Conservation (phyloP, 30 jellyfish, hydroid and myxozoan species). For the Pseudorhiza aurosa region DNA sequence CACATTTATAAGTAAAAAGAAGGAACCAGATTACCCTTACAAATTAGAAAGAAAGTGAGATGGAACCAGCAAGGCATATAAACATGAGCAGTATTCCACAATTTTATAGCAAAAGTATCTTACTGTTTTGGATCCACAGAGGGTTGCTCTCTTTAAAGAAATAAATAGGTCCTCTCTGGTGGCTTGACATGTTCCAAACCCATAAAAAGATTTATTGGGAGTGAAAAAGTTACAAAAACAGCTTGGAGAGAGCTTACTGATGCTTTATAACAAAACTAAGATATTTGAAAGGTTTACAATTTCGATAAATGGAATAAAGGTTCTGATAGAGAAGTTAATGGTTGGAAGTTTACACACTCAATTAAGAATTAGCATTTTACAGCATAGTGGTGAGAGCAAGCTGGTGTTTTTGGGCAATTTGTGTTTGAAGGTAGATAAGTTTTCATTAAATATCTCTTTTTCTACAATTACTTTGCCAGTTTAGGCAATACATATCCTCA, state of each 20-base stretch:
- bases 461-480: too few species aligned
- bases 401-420: too few species aligned
- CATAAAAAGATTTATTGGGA: neutral
- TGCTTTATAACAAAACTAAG: too few species aligned
- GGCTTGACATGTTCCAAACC: neutral
- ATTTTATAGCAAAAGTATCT: neutral
- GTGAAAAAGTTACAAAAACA: neutral
- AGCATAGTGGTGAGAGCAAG: too few species aligned
- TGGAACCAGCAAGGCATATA: neutral
- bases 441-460: too few species aligned
- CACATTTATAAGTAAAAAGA: neutral
- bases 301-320: neutral
- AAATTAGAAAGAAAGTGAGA: neutral
- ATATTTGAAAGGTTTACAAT: neutral
- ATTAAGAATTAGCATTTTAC: too few species aligned
- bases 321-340: neutral
- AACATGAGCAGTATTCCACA: neutral
- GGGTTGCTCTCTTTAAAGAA: neutral
- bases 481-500: too few species aligned
- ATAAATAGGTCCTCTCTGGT: neutral
- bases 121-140: neutral
- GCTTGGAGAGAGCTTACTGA: too few species aligned
- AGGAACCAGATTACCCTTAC: neutral
- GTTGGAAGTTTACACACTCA: neutral
- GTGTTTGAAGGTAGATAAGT: too few species aligned